Conservation (phyloP, 1,140 invertebrate genomes). For the Anthonomus grandis region DNA sequence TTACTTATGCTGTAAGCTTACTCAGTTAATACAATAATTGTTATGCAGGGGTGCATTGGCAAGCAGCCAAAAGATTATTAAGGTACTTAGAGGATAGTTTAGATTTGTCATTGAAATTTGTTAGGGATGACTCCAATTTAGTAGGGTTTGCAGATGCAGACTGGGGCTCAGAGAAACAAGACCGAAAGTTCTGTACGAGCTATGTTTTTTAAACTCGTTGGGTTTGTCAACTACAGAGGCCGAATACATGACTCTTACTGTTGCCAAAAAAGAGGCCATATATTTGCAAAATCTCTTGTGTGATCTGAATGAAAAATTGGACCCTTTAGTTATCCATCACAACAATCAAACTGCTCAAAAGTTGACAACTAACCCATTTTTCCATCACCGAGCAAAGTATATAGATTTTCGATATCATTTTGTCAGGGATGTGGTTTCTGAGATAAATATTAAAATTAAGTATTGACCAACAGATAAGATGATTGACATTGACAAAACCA, state of each 20-base stretch:
- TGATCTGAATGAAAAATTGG: not conserved
- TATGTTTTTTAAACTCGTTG: slow-evolving; percentile 36
- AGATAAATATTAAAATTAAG: slow-evolving; percentile 24
- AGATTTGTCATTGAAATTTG: slow-evolving; percentile 8
- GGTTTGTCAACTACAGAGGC: slow-evolving; percentile 42
- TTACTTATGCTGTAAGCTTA: slow-evolving; percentile 48
- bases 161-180: slow-evolving; percentile 20
- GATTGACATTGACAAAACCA: slow-evolving; percentile 17
- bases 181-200: slow-evolving; percentile 39
- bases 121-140: slow-evolving; percentile 24
- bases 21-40: slow-evolving; percentile 45
- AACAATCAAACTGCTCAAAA: slow-evolving; percentile 17
- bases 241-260: slow-evolving; percentile 42
- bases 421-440: slow-evolving; percentile 27
- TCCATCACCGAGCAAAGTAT: slow-evolving; percentile 46
- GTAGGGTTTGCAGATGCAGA: slow-evolving; percentile 36
- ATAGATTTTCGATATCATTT: slow-evolving; percentile 48
- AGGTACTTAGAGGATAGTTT: slow-evolving; percentile 48
- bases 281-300: slow-evolving; percentile 9
- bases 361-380: slow-evolving; percentile 40
- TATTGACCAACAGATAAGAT: slow-evolving; percentile 31
- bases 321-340: not conserved
- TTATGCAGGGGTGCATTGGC: slow-evolving; percentile 42
- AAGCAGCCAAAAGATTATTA: slow-evolving; percentile 46
- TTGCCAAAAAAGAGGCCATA: slow-evolving; percentile 23